Conservation (phyloP, 2,797 vertebrate genomes). For the Ciconia nigra region DNA sequence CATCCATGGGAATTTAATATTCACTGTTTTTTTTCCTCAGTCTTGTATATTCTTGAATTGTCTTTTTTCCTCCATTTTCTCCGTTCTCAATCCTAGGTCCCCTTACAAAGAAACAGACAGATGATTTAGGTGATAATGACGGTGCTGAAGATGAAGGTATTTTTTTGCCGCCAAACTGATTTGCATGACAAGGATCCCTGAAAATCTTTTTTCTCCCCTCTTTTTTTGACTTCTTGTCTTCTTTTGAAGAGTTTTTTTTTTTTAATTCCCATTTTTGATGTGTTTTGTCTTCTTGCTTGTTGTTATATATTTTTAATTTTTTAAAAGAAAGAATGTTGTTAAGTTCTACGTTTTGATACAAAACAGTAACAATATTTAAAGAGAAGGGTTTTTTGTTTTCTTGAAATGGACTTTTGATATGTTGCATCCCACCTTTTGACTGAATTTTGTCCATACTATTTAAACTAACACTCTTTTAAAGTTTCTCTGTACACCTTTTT, state of each 20-base stretch:
- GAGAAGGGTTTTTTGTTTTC: constrained; percentile 77
- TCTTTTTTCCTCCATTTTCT: constrained; percentile 94
- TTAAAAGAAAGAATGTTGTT: constrained; percentile 77
- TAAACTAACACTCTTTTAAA: constrained; percentile 86
- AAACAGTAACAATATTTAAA: constrained; percentile 77
- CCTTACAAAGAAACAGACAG: constrained; percentile 99
- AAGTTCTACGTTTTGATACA: constrained; percentile 79
- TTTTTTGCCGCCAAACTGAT: constrained; percentile 94
- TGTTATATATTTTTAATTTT: constrained; percentile 84
- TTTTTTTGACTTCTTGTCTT: constrained; percentile 98
- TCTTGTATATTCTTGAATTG: constrained; percentile 92
- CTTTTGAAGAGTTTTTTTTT: constrained; percentile 92
- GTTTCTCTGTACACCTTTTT: constrained; percentile 86
- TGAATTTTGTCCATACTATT: constrained; percentile 78
- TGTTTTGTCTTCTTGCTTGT: constrained; percentile 99
- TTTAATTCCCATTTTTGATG: constrained; percentile 93
- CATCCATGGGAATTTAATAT: constrained; percentile 75
- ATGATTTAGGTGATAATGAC: constrained; percentile 99
- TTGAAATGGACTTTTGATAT: constrained; percentile 89
- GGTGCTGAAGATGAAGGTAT: constrained; percentile 99
- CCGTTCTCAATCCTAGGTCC: constrained; percentile 99
- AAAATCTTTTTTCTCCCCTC: constrained; percentile 89
- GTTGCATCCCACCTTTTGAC: constrained; percentile 94
- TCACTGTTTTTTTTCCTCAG: constrained; percentile 85
- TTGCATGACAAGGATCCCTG: constrained; percentile 94